Evolutionary conservation across 2,888 invertebrate genomes (phyloP).

Genomic region (Melieria picta): DNA sequence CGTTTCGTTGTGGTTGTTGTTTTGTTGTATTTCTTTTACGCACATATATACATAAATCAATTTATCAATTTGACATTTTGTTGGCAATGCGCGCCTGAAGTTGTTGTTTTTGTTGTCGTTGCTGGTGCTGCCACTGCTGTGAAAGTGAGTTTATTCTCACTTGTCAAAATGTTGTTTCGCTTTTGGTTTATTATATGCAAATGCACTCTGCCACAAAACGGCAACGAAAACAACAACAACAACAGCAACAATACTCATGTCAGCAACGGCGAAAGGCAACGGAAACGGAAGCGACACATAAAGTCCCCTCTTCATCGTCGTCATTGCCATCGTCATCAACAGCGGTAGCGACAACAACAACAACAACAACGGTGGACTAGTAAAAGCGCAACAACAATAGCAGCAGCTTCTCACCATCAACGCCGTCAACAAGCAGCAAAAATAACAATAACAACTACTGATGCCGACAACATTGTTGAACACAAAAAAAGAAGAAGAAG

Average conservation of each 20-base stretch:
- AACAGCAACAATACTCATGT: not conserved
- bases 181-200: not conserved
- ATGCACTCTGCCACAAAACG: not conserved
- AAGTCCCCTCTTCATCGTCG: too few species aligned
- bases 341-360: too few species aligned
- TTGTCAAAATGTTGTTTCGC: not conserved
- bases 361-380: too few species aligned
- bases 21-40: slow-evolving; percentile 1
- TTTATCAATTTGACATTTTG: slow-evolving; percentile 42
- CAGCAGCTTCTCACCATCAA: too few species aligned
- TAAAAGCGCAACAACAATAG: too few species aligned
- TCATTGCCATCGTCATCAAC: too few species aligned
- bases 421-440: too few species aligned
- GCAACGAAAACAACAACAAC: slow-evolving; percentile 1
- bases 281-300: too few species aligned
- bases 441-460: too few species aligned
- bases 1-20: not conserved
- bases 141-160: not conserved
- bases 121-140: slow-evolving; percentile 22
- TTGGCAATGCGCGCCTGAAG: slow-evolving; percentile 25
- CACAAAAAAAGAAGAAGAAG: too few species aligned
- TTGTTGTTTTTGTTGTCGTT: slow-evolving; percentile 24
- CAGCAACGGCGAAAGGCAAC: not conserved
- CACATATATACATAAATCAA: slow-evolving; percentile 15
- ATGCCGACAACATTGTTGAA: too few species aligned